A percentile compares a stretch with the other conserved stretches of the same genome.
Evolutionary conservation across 2,888 invertebrate genomes (phyloP).

Genomic region (Tineola bisselliella): DNA sequence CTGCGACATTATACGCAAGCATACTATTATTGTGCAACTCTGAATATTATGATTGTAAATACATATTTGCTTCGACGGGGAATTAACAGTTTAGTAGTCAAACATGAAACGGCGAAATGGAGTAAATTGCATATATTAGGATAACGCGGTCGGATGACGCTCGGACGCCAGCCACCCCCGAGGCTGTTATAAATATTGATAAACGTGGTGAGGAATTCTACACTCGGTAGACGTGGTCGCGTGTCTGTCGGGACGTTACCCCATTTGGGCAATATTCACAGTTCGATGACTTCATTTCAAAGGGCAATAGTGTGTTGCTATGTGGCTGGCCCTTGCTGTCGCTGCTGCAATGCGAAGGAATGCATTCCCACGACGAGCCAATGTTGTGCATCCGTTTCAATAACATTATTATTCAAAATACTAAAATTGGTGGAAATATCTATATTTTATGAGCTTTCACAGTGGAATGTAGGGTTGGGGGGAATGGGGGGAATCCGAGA

Average conservation of each 20-base stretch:
- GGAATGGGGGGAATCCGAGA: too few species aligned
- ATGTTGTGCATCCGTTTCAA: background rate
- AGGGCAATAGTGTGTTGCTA: constrained; percentile 9
- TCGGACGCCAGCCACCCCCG: background rate
- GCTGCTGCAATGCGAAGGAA: too few species aligned
- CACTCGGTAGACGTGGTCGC: constrained; percentile 11
- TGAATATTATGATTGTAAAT: too few species aligned
- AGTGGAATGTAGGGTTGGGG: too few species aligned
- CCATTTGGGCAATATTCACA: constrained; percentile 6
- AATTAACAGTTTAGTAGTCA: too few species aligned
- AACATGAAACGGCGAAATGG: too few species aligned
- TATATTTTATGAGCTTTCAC: too few species aligned
- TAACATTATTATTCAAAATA: background rate
- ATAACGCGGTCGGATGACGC: too few species aligned
- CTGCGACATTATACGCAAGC: background rate
- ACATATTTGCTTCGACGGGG: too few species aligned
- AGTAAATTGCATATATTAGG: too few species aligned
- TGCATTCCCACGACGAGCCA: background rate
- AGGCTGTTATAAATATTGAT: background rate
- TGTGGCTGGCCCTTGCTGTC: background rate
- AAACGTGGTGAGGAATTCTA: background rate
- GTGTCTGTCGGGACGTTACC: constrained; percentile 10
- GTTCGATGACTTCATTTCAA: constrained; percentile 11
- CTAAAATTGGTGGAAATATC: background rate
- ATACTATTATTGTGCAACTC: background rate